Evolutionary conservation across 2,113 vertebrate genomes (phyloP).

Genomic region (Ellobius talpinus): DNA sequence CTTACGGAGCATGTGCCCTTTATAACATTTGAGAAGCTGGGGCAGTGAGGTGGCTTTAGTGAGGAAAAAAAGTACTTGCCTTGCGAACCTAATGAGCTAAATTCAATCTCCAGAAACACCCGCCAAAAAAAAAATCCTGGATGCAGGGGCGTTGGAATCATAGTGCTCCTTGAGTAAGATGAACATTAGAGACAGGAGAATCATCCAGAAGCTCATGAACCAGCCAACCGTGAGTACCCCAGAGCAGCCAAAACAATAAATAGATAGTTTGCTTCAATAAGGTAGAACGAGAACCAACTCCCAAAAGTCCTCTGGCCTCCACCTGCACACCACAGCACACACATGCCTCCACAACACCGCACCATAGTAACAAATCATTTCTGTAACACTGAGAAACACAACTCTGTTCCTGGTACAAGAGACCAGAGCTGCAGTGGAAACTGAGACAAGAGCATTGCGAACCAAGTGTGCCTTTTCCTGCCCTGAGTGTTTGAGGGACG

Average conservation of each 20-base stretch:
- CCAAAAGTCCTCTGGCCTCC: not conserved
- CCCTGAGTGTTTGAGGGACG: accelerated
- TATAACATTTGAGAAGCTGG: too few relatives aligned
- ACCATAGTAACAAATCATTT: too few relatives aligned
- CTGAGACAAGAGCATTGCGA: accelerated
- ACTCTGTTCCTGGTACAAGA: not conserved
- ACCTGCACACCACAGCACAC: not conserved
- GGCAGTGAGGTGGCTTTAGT: not conserved
- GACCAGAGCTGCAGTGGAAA: not conserved
- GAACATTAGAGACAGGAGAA: not conserved
- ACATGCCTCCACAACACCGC: not conserved
- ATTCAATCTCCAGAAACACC: not conserved
- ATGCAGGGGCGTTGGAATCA: not conserved
- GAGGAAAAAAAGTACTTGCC: not conserved
- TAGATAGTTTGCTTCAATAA: not conserved
- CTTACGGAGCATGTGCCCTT: not conserved
- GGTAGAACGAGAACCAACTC: not conserved
- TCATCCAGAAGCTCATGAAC: not conserved
- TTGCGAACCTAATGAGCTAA: not conserved
- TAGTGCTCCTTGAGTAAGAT: not conserved
- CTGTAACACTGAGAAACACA: not conserved
- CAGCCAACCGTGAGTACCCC: not conserved
- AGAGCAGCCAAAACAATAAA: not conserved
- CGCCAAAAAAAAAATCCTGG: not conserved
- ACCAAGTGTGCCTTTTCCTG: accelerated